Conservation (phyloP, 2,797 vertebrate species). For the Crax fasciolata region DNA sequence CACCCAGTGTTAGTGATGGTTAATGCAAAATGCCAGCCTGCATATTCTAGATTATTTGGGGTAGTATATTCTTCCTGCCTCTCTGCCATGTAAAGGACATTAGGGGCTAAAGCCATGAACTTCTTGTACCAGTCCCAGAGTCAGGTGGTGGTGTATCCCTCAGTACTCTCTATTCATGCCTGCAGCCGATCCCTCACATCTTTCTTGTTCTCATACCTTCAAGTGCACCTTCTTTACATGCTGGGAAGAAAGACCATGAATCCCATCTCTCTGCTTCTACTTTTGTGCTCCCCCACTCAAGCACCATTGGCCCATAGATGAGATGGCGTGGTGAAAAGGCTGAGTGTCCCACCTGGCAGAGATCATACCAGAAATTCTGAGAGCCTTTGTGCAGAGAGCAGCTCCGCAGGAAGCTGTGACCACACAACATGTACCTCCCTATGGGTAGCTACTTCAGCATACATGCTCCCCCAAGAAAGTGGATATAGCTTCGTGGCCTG, state of each 20-base stretch:
- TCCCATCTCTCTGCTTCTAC: background rate
- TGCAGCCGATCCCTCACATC: background rate
- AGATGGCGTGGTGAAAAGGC: background rate
- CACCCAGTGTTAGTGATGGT: background rate
- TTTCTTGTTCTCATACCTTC: background rate
- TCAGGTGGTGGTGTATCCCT: background rate
- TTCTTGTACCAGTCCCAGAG: background rate
- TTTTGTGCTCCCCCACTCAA: accelerated
- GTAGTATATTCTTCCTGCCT: background rate
- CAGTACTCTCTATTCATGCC: background rate
- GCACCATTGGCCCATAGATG: accelerated
- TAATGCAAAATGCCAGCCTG: background rate
- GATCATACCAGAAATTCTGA: background rate
- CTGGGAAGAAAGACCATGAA: background rate
- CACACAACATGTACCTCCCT: background rate
- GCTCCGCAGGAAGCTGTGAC: background rate
- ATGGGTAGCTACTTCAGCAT: background rate
- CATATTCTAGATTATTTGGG: background rate
- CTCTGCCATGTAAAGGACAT: background rate
- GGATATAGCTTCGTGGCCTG: background rate
- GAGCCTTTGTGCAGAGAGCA: background rate
- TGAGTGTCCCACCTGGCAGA: background rate
- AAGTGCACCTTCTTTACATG: background rate
- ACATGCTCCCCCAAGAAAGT: background rate
- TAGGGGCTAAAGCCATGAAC: accelerated